Percentiles rank a stretch among this genome's conserved stretches.
phyloP scores from a whole-genome alignment of 1,140 invertebrate genomes.

The Oncopeltus fasciatus region DNA sequence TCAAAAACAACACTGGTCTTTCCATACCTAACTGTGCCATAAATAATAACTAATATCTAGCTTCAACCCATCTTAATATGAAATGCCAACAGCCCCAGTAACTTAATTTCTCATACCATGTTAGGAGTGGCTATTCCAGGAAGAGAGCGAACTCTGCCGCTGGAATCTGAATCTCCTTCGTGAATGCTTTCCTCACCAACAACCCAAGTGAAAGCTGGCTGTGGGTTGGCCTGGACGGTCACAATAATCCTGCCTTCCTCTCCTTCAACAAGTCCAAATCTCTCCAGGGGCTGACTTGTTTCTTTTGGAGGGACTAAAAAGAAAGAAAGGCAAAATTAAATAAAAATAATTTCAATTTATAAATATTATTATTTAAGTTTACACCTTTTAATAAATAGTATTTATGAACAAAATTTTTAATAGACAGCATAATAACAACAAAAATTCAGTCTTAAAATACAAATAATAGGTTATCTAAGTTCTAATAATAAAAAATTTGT shows the following conservation, averaged over 20 bases:
- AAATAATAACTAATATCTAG: too few relatives aligned
- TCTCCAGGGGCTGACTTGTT: conserved; percentile 36
- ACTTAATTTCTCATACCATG: too few relatives aligned
- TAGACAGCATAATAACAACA: too few relatives aligned
- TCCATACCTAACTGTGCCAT: too few relatives aligned
- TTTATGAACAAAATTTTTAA: too few relatives aligned
- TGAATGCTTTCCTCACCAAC: conserved; percentile 40
- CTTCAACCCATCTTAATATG: too few relatives aligned
- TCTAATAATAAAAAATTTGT: too few relatives aligned
- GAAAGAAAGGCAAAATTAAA: background rate
- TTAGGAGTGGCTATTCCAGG: background rate
- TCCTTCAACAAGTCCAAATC: conserved; percentile 55
- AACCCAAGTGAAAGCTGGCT: conserved; percentile 46
- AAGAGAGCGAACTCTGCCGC: conserved; percentile 25
- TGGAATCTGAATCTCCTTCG: conserved; percentile 33
- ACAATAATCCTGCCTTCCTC: conserved; percentile 48
- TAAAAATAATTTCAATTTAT: background rate
- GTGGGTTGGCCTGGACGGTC: conserved; percentile 50
- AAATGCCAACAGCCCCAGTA: too few relatives aligned
- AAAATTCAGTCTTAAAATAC: too few relatives aligned
- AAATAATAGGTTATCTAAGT: too few relatives aligned
- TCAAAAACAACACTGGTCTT: too few relatives aligned
- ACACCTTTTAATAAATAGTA: background rate
- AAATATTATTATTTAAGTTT: background rate
- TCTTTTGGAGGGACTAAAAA: conserved; percentile 43